Evolutionary conservation across 2,797 vertebrate genomes (phyloP), one percentile per base, ranked within the genome.

Genomic region (Distichodus sexfasciatus): DNA sequence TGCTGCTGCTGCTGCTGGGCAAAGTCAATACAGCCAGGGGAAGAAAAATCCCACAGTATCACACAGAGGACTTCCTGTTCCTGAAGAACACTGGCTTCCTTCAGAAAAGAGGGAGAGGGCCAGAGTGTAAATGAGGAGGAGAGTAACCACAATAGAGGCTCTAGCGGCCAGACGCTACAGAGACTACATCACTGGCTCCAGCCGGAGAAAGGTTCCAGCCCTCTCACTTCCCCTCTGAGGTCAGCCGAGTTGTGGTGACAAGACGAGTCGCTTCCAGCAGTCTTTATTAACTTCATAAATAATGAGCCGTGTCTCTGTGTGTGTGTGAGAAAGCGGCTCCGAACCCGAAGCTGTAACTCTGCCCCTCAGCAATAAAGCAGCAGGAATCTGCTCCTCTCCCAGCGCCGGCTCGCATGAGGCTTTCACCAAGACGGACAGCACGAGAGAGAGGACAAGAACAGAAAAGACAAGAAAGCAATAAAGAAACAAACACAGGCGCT

Each of bases 271-370:
- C 40, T 68, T 67, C 38, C 64, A 69, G 31, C 61, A 72, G 67
- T 59, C 66, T 65, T 77, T 77, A 83, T 81, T 77, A 80, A 70
- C 72, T 51, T 79, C 72, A 75, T 77, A 76, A 80, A 83, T 80
- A 77, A 75, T 66, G 57, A 74, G 74, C n/a, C n/a, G n/a, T n/a
- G n/a, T n/a, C n/a, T n/a, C n/a, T n/a, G n/a, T n/a, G n/a, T n/a
- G n/a, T n/a, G 57, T 60, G 47, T 59, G 51, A 51, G 46, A 50
- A 35, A 19, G 51, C 24, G 48, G 74, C 26, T 40, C 12, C 33
- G 53, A 67, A 41, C 63, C 46, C 54, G 28, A 26, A 60, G 53
- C 28, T 67, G 55, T 48, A 50, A 58, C 43, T 66, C 59, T 71
- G 58, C 57, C 71, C 68, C 50, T 76, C 48, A 70, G 71, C 71